Evolutionary conservation across 2,797 vertebrate species (phyloP), one percentile per base, ranked within the genome.

Genomic region (Heliangelus exortis): DNA sequence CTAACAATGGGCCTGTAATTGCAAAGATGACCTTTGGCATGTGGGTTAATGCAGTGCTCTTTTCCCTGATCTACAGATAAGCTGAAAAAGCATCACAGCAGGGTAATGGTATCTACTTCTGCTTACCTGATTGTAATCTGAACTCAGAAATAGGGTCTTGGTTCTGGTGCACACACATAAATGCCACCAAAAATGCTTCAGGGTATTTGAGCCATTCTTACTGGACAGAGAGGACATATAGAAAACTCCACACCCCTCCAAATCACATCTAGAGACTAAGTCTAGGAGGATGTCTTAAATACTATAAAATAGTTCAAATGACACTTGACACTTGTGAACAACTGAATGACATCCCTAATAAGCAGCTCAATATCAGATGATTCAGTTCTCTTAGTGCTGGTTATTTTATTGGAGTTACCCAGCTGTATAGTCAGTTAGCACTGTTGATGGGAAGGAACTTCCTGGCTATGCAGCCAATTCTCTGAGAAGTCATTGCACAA

Each of bases 1-100:
- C 48, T 78, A 79, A 89, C 84, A 85, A 83, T 83, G n/a, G 54
- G 29, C n/a, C 85, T 77, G 21, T 80, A 89, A 93, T 83, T 93
- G 77, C 90, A 41, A 76, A 79, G 33, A 68, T 82, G 90, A 90
- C 84, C 77, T 93, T 54, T 82, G 84, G 45, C 68, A 67, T 1
- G 0, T 4, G 15, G 41, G 53, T 68, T 91, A 82, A 82, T 54
- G 39, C 50, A 69, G n/a, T 22, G 54, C 41, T 75, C 47, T 74
- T 79, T 89, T 48, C 68, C 12, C 53, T 3, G 1, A 55, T 76
- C 33, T 47, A 34, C 34, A 79, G 67, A 74, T 71, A 63, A 66
- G 59, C 45, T 77, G 92, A 75, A 80, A 91, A 92, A 79, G 41
- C 65, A 74, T 71, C 29, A 1, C 78, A 80, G 87, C 66, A 67